phyloP scores from a whole-genome alignment of 2,888 invertebrate genomes.

The Synanthedon myopaeformis region DNA sequence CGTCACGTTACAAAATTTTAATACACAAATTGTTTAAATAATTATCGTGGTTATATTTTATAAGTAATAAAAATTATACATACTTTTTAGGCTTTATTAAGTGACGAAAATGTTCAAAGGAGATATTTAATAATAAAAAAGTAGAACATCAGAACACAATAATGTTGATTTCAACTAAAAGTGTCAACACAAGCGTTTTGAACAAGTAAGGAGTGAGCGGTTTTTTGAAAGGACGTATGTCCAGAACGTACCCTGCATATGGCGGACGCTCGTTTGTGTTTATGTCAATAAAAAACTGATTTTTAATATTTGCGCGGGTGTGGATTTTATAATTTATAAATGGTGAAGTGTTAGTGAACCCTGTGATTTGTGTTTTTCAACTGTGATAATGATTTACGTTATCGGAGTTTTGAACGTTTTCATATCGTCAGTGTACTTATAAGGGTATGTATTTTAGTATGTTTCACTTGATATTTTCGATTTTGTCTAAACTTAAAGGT shows the following conservation, averaged over 20 bases:
- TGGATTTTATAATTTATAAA: constrained; percentile 52
- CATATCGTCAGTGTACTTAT: constrained; percentile 50
- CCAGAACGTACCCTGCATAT: constrained; percentile 63
- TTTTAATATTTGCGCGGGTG: constrained; percentile 66
- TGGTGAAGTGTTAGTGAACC: constrained; percentile 54
- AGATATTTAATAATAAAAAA: too few relatives aligned
- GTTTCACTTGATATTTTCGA: constrained; percentile 39
- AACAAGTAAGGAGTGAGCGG: constrained; percentile 12
- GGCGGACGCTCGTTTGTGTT: constrained; percentile 70
- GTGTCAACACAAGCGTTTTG: constrained; percentile 3
- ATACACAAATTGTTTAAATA: too few relatives aligned
- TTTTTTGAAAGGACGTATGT: constrained; percentile 22
- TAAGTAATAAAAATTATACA: too few relatives aligned
- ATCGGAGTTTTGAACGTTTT: constrained; percentile 53
- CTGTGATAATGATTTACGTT: constrained; percentile 61
- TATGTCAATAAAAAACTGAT: constrained; percentile 69
- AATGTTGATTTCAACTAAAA: too few relatives aligned
- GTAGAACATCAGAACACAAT: too few relatives aligned
- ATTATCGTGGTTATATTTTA: too few relatives aligned
- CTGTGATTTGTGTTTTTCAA: constrained; percentile 56
- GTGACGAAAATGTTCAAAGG: too few relatives aligned
- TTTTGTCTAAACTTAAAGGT: constrained; percentile 12
- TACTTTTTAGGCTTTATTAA: too few relatives aligned
- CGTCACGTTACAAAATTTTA: neutral
- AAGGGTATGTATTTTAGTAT: constrained; percentile 61